A percentile compares a stretch with the other conserved stretches of the same genome.
These are phyloP conservation scores for Coranthus polyacanthus DNA, from an alignment of 2,797 vertebrate genomes.

Conservation along the genomic window DNA sequence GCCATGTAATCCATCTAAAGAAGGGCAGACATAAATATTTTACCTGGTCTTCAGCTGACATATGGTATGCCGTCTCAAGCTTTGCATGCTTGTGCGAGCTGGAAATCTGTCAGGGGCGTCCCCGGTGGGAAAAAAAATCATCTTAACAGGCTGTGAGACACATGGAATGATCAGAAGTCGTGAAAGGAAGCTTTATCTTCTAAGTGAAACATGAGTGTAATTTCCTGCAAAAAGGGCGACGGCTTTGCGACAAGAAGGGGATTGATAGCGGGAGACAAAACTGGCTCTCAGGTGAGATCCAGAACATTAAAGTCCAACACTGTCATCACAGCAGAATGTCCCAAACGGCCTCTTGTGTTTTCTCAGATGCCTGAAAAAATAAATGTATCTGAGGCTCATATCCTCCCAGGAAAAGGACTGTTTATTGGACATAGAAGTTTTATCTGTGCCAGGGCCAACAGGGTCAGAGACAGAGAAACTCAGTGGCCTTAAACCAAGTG, in stretches of 20 bases:
- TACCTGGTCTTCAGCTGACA: slow-evolving; percentile 54
- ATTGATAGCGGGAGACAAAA: neutral
- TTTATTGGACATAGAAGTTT: slow-evolving; percentile 67
- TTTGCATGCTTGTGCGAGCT: slow-evolving; percentile 26
- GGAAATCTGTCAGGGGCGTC: slow-evolving; percentile 32
- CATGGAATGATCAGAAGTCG: slow-evolving; percentile 5
- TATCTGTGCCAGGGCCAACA: slow-evolving; percentile 58
- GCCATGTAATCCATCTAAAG: slow-evolving; percentile 54
- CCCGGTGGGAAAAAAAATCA: slow-evolving; percentile 34
- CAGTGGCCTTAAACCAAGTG: slow-evolving; percentile 6
- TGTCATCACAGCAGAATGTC: slow-evolving; percentile 55
- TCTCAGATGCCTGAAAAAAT: slow-evolving; percentile 78
- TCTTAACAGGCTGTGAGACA: slow-evolving; percentile 30
- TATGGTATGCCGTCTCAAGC: slow-evolving; percentile 50
- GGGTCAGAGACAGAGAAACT: slow-evolving; percentile 39
- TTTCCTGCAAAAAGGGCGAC: slow-evolving; percentile 4
- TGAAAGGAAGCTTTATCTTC: slow-evolving; percentile 1
- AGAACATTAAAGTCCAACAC: slow-evolving; percentile 28
- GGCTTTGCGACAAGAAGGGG: too few species aligned
- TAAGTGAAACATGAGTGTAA: slow-evolving; percentile 8
- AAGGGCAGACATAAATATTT: slow-evolving; percentile 67
- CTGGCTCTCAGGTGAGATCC: slow-evolving; percentile 42
- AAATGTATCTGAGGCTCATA: slow-evolving; percentile 69
- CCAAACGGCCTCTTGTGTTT: slow-evolving; percentile 63
- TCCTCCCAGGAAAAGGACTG: slow-evolving; percentile 77